Base-by-base conservation (phyloP, 2,797 vertebrate genomes). In the Avahi laniger region DNA sequence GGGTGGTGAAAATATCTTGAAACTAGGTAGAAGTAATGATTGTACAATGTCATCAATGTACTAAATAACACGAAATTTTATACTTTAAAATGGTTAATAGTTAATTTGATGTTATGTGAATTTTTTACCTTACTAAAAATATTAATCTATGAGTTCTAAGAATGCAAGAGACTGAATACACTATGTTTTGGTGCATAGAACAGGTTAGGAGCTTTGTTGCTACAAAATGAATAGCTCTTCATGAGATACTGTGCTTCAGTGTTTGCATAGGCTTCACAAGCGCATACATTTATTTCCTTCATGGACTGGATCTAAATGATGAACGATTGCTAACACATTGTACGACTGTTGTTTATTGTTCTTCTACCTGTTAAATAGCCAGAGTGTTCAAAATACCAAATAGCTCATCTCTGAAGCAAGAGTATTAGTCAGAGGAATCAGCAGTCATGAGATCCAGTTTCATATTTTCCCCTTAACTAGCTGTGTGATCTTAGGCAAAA, bases 71-170 rank as follows among this genome's bases (percentile, higher is more conserved):
- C 30, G 20, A 79, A 89, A 82, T 78, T 79, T 28, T 76, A 38
- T 35, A 43, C 91, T 95, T 93, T 65, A 79, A 95, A 95, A 87
- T 89, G 73, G 18, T 54, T 50, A 54, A 63, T 50, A 41, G 67
- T 78, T 96, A 69, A 85, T 94, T 92, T 85, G 54, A 85, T 82
- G 26, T 78, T 75, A 89, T 63, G 24, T 69, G 69, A 91, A 89
- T 92, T 95, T 93, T 95, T 89, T 91, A 22, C 63, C 67, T 97
- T 94, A 79, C 63, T 96, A 35, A 92, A 93, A 80, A 83, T 91
- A 96, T 84, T 81, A 94, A 79, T 61, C 72, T 69, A 82, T 73
- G 92, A 93, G 67, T 70, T 46, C 79, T 82, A 83, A 72, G 81
- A 93, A 73, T 70, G 87, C n/a, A 59, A 80, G 80, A 90, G 90